Conservation (phyloP, 2,888 invertebrate genomes). For the Orthonevra nobilis region DNA sequence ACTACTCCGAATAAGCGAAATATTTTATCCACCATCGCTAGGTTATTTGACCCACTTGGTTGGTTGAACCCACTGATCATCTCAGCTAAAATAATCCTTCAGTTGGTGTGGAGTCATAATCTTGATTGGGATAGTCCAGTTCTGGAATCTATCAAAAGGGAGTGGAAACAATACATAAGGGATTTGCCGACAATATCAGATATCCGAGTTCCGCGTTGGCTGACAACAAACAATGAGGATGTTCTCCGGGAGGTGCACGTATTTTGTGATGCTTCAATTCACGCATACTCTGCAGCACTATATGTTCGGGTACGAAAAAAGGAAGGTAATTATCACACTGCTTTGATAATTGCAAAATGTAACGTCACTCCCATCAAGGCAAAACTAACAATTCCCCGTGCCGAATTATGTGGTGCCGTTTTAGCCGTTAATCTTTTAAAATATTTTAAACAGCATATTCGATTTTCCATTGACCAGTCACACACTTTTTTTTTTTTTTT, state of each 20-base stretch:
- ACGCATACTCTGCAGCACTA: neutral
- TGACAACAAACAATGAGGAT: neutral
- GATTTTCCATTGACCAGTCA: neutral
- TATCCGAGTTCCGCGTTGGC: neutral
- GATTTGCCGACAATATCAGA: neutral
- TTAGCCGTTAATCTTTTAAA: conserved; percentile 4
- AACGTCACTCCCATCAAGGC: conserved; percentile 12
- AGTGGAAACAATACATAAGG: neutral
- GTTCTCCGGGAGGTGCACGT: neutral
- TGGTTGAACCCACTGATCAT: conserved; percentile 13
- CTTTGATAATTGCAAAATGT: conserved; percentile 11
- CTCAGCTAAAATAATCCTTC: conserved; percentile 2
- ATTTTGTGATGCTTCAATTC: conserved; percentile 3
- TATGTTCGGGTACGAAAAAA: neutral
- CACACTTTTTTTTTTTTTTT: too few species aligned
- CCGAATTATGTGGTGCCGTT: conserved; percentile 11
- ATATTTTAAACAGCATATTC: neutral
- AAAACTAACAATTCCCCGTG: conserved; percentile 1
- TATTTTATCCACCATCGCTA: conserved; percentile 30
- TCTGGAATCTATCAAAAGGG: neutral
- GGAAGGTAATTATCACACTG: neutral
- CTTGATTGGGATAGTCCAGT: conserved; percentile 1
- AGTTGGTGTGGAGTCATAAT: neutral
- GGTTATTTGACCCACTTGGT: conserved; percentile 21
- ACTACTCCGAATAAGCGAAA: conserved; percentile 20